These are phyloP conservation scores for Ceratosolen solmsi DNA, from an alignment of 1,140 invertebrate genomes.

Conservation along the genomic window DNA sequence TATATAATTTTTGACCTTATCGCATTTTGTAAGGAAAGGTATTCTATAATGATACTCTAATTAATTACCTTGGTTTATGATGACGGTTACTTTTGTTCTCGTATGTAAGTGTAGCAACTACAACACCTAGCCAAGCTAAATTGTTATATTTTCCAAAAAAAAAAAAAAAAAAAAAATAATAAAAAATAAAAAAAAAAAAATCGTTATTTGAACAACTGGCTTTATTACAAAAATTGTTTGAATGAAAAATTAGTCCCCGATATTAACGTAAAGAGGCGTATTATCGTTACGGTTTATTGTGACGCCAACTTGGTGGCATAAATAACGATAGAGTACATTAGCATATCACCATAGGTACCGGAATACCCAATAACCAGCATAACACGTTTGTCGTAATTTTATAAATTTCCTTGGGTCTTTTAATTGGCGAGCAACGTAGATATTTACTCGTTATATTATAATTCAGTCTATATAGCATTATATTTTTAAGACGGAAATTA, in stretches of 20 bases:
- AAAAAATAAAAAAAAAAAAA: too few species aligned
- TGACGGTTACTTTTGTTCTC: neutral
- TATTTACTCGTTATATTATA: neutral
- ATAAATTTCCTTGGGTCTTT: too few species aligned
- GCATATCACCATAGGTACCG: too few species aligned
- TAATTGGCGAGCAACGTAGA: neutral
- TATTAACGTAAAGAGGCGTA: neutral
- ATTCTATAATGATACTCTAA: neutral
- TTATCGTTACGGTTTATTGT: too few species aligned
- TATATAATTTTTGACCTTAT: neutral
- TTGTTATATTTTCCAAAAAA: too few species aligned
- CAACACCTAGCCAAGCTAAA: too few species aligned
- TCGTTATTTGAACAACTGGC: too few species aligned
- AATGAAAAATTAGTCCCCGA: neutral
- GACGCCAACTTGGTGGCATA: too few species aligned
- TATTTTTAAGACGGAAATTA: neutral
- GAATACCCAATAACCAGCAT: too few species aligned
- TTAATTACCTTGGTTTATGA: conserved; percentile 9
- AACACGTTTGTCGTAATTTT: too few species aligned
- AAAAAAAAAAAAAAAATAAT: too few species aligned
- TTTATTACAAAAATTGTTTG: too few species aligned
- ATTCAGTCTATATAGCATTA: neutral
- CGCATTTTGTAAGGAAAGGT: neutral
- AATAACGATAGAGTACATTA: neutral
- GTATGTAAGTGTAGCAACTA: neutral